These are phyloP conservation scores for Apodemus agrarius DNA, from an alignment of 2,797 vertebrate species.

Conservation along the genomic window DNA sequence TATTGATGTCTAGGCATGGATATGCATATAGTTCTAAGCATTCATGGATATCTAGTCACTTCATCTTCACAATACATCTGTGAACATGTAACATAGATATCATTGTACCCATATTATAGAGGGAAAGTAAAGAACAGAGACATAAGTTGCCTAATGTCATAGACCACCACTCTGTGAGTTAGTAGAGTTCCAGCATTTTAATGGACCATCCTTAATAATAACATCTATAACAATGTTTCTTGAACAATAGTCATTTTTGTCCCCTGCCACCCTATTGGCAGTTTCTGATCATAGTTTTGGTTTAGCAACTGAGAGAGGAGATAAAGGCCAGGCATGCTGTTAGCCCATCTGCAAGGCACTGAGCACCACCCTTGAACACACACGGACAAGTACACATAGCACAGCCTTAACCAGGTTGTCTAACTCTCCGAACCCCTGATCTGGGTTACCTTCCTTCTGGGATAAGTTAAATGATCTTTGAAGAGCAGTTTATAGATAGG, in stretches of 20 bases:
- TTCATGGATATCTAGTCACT: conserved; percentile 19
- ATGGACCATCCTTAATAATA: background rate
- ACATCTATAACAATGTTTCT: background rate
- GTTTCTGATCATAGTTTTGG: background rate
- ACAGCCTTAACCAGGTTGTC: background rate
- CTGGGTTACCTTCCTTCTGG: background rate
- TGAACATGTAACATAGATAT: background rate
- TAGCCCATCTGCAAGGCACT: background rate
- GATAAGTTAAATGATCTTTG: background rate
- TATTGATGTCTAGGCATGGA: background rate
- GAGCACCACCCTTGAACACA: background rate
- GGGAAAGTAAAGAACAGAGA: conserved; percentile 17
- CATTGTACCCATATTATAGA: background rate
- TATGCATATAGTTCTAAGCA: background rate
- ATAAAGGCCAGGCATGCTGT: background rate
- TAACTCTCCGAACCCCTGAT: background rate
- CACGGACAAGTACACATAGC: background rate
- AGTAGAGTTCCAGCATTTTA: background rate
- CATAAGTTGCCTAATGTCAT: background rate
- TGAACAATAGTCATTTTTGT: background rate
- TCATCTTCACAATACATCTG: background rate
- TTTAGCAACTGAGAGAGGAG: background rate
- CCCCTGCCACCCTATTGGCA: background rate
- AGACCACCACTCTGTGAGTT: background rate
- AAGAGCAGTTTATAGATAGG: background rate